phyloP scores from a whole-genome alignment of 2,113 vertebrate genomes.

The Spea bombifrons region DNA sequence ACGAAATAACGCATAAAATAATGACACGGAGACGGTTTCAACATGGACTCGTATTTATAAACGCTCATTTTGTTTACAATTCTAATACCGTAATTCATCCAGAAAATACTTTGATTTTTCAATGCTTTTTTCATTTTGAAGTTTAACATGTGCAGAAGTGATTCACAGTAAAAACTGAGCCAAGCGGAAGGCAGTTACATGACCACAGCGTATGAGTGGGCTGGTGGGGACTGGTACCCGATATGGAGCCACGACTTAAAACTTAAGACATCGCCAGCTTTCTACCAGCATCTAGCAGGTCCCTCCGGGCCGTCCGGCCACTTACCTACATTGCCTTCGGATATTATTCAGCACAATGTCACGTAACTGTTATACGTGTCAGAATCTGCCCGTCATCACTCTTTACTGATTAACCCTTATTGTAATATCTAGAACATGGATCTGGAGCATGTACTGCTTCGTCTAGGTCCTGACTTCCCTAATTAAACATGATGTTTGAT shows the following conservation, averaged over 20 bases:
- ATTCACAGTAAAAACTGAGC: conserved; percentile 65
- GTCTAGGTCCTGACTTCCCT: too few species aligned
- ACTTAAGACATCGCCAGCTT: not conserved
- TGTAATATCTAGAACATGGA: too few species aligned
- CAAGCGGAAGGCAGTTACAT: conserved; percentile 37
- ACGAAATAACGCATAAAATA: not conserved
- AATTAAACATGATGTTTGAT: too few species aligned
- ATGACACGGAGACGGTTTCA: not conserved
- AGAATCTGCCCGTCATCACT: too few species aligned
- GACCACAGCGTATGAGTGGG: conserved; percentile 13
- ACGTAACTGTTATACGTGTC: too few species aligned
- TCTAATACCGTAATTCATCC: conserved; percentile 55
- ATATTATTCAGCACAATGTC: too few species aligned
- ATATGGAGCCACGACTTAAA: not conserved
- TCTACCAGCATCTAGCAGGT: too few species aligned
- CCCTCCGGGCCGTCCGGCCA: too few species aligned
- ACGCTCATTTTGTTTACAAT: conserved; percentile 44
- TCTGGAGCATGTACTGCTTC: too few species aligned
- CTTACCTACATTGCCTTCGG: too few species aligned
- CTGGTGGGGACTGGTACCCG: not conserved
- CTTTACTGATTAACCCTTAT: too few species aligned
- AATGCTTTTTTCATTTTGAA: conserved; percentile 47
- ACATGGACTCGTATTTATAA: conserved; percentile 34
- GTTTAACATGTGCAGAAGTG: conserved; percentile 54
- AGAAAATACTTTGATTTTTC: conserved; percentile 51